phyloP scores from a whole-genome alignment of 1,140 invertebrate genomes.

The Camponotus pennsylvanicus region DNA sequence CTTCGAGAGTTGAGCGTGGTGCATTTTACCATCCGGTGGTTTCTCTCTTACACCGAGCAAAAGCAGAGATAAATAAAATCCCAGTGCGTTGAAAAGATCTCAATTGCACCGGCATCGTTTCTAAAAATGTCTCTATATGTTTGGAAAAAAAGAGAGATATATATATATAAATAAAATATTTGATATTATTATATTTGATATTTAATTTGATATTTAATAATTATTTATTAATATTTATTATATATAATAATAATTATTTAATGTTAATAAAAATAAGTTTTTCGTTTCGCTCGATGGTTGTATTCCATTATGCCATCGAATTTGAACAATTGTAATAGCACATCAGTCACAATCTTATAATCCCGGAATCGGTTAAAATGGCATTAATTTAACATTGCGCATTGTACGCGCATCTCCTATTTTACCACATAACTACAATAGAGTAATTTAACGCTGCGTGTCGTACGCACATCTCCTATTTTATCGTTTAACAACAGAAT shows the following conservation, averaged over 20 bases:
- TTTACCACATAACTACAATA: constrained; percentile 19
- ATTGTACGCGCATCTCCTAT: constrained; percentile 6
- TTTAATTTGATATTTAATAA: too few relatives aligned
- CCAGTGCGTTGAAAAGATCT: background rate
- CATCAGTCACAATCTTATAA: background rate
- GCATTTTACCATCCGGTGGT: constrained; percentile 10
- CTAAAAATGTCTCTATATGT: background rate
- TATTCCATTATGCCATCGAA: constrained; percentile 15
- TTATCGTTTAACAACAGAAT: constrained; percentile 29
- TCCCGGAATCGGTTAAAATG: constrained; percentile 11
- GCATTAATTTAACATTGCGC: background rate
- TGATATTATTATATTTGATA: too few relatives aligned
- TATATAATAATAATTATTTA: too few relatives aligned
- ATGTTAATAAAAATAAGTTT: background rate
- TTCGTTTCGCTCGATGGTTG: background rate
- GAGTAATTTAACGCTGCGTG: constrained; percentile 16
- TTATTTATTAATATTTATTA: too few relatives aligned
- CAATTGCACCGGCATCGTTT: background rate
- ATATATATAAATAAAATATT: too few relatives aligned
- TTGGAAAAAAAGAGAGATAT: too few relatives aligned
- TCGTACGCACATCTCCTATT: constrained; percentile 15
- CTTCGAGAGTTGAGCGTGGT: background rate
- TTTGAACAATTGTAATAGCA: constrained; percentile 40
- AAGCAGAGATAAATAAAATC: background rate
- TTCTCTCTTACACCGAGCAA: background rate